Evolutionary conservation across 2,888 invertebrate species (phyloP), one percentile per base, ranked within the genome.

Genomic region (Macropis europaea): DNA sequence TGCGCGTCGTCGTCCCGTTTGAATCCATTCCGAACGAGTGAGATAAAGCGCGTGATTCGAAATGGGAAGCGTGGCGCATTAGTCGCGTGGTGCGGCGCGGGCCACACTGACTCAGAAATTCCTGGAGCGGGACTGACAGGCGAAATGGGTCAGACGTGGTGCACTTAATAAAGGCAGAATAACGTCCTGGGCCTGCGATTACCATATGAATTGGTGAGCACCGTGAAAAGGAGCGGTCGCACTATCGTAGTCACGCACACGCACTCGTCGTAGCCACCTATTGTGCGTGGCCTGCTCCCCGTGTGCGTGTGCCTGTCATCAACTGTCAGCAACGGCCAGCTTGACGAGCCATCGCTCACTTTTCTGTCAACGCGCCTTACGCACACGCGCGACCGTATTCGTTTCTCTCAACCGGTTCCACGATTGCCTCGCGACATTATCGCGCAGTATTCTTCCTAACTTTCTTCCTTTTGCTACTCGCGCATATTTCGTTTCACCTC

Each of bases 161-260:
- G 74, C 76, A 79, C 81, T 85, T 85, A 84, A 86, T 86, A 86
- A 84, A 84, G 79, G 70, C 66, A 69, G 82, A 80, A 82, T 80
- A 81, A 75, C 79, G 79, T 79, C 66, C 76, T 48, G 60, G 79
- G 59, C 61, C 48, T 67, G 64, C 53, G 73, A 86, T 86, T 86
- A 86, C 82, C 86, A 86, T 86, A 85, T 84, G 84, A 85, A 85
- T 86, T 76, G 78, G 76, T 81, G 72, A 72, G 79, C 73, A 79
- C 40, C 66, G 54, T 77, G 66, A 74, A 77, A 79, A 77, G 78
- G 36, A 71, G 52, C 68, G 48, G 52, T 53, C 68, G 52, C 40
- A 45, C 40, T 67, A 57, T 68, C 61, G 62, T 42, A 26, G 54
- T 47, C 42, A 24, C 42, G 42, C 57, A 43, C 36, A 36, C 36